Evolutionary conservation across 2,888 invertebrate genomes (phyloP), one percentile per base, ranked within the genome.

Genomic region (Tenthredo livida): DNA sequence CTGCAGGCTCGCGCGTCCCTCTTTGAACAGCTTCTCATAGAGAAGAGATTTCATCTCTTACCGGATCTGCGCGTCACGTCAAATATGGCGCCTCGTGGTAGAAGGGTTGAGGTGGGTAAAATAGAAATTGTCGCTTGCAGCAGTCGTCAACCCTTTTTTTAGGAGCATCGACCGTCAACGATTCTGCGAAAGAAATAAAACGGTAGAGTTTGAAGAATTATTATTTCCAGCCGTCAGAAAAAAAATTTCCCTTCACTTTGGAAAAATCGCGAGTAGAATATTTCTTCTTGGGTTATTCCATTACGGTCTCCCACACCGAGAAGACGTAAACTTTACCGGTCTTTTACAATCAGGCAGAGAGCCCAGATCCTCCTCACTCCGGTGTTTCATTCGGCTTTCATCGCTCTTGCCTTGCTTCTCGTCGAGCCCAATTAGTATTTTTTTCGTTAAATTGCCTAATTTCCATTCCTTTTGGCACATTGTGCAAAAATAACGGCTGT

Each of bases 31-130:
- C 77, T 77, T 77, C 47, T 77, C 77, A 77, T 77, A 29, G 77
- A 77, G 77, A n/a, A 77, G 54, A 50, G 77, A 77, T 77, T 77
- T 77, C 77, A 77, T 77, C 77, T 77, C 54, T 77, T 54, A 77
- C 77, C 33, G 47, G 77, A 77, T 77, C 77, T 54, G 50, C 54
- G 54, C 77, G 77, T 77, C 77, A 50, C 50, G 47, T 77, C 77
- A 77, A 77, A 77, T 77, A 77, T 77, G 77, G 77, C n/a, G 33
- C 17, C 50, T 50, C 17, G 33, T 29, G 50, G 54, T 50, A 47
- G 77, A 77, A 50, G 77, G 77, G 77, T 75, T 50, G 77, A 77
- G 50, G 50, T 50, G 37, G 75, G 75, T 75, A 37, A 77, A 77
- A 77, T 77, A 77, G 77, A 50, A 77, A 77, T 77, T 77, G 77